Base-by-base conservation (phyloP, 2,113 vertebrate species). In the Petromus typicus region DNA sequence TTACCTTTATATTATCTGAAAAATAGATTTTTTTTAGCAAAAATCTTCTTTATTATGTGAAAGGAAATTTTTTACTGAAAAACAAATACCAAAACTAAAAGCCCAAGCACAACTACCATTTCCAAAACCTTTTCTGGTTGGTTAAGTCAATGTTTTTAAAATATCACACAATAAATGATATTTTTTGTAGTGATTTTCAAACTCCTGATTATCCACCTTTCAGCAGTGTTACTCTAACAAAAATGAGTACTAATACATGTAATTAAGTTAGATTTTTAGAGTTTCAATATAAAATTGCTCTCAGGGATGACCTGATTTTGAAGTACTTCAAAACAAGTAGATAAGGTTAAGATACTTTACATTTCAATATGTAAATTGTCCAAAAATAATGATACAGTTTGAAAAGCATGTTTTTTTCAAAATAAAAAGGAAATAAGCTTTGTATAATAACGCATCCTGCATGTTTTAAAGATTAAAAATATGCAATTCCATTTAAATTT, bases 101-200 rank as follows among this genome's bases (percentile, higher is more conserved):
- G 14, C 6, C 20, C 16, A 18, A 86, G 16, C 5, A 61, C 4
- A 13, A 7, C n/a, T 37, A n/a, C 32, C 18, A 43, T 82, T 94
- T 81, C 30, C 51, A 78, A 56, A 81, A 76, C 6, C 25, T 89
- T 93, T 93, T 34, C 30, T 54, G 11, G 25, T 34, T 17, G 73
- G 79, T 2, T 63, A 67, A 66, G 13, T 93, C 16, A 89, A 20
- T 93, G 1, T 59, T 92, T 92, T 78, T 56, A 59, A 34, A 75
- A 13, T 30, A 66, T 85, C 14, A 34, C 30, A 45, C 86, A 92
- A 59, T 81, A 73, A 43, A 40, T 89, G 16, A 2, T 57, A 34
- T 93, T 94, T 93, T 66, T 67, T 95, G 22, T 84, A 71, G 54
- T 37, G 10, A 67, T 95, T 96, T 91, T 92, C n/a, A 61, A 66